Evolutionary conservation across 2,888 invertebrate species (phyloP).

Genomic region (Cheilosia vernalis): DNA sequence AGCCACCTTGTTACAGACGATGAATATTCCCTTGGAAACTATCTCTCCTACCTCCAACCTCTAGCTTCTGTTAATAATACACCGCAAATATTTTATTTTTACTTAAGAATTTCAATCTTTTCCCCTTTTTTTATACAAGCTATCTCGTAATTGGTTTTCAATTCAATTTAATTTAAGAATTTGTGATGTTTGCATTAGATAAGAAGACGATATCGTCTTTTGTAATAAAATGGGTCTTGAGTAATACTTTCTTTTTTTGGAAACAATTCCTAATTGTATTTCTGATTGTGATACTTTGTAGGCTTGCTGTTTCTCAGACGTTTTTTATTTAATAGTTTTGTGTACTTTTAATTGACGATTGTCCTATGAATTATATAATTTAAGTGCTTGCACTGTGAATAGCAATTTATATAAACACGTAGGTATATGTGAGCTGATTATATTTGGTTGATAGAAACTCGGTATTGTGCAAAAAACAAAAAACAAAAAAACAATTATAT

Average conservation of each 20-base stretch:
- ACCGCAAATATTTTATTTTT: not conserved
- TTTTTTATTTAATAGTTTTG: conserved; percentile 17
- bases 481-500: conserved; percentile 40
- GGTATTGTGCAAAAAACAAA: conserved; percentile 57
- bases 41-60: not conserved
- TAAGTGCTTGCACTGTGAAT: conserved; percentile 56
- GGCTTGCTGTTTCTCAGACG: conserved; percentile 3
- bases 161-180: conserved; percentile 15
- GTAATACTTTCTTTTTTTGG: not conserved
- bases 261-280: conserved; percentile 44
- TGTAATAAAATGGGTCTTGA: not conserved
- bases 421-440: conserved; percentile 18
- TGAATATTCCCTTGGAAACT: not conserved
- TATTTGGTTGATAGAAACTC: conserved; percentile 26
- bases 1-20: not conserved
- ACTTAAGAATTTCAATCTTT: conserved; percentile 10
- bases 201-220: conserved; percentile 2
- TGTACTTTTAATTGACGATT: conserved; percentile 33
- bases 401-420: conserved; percentile 20
- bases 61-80: conserved; percentile 18
- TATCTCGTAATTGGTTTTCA: conserved; percentile 16
- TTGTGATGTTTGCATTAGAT: conserved; percentile 9
- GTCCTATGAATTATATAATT: conserved; percentile 49
- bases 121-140: conserved; percentile 9
- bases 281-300: conserved; percentile 66